Conservation (phyloP, 2,888 invertebrate genomes). For the Carabus problematicus region DNA sequence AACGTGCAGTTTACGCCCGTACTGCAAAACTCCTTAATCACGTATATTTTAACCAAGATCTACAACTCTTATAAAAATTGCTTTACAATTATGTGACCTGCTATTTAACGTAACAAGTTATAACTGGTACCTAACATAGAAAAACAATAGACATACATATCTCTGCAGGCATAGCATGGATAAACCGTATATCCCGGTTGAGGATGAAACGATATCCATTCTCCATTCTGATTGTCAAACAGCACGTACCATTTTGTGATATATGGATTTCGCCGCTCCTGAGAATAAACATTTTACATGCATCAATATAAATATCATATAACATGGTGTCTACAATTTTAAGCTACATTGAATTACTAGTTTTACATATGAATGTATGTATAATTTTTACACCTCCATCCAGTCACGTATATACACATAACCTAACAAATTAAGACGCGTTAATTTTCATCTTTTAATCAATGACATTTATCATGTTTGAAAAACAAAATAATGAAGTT, state of each 20-base stretch:
- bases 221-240: slow-evolving; percentile 50
- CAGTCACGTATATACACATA: background rate
- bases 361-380: slow-evolving; percentile 1
- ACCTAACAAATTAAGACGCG: slow-evolving; percentile 1
- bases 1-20: no score
- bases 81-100: no score
- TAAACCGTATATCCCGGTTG: slow-evolving; percentile 59
- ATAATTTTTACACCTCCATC: background rate
- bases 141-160: slow-evolving; percentile 60
- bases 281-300: slow-evolving; percentile 11
- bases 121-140: background rate
- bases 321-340: no score
- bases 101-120: background rate
- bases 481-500: no score
- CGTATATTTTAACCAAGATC: no score
- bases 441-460: no score
- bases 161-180: slow-evolving; percentile 64
- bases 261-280: slow-evolving; percentile 49
- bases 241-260: slow-evolving; percentile 52
- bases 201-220: slow-evolving; percentile 53
- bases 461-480: no score
- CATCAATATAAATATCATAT: no score
- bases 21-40: no score
- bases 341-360: no score
- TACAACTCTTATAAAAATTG: no score